Evolutionary conservation across 2,888 invertebrate genomes (phyloP).

Genomic region (Thymelicus acteon): DNA sequence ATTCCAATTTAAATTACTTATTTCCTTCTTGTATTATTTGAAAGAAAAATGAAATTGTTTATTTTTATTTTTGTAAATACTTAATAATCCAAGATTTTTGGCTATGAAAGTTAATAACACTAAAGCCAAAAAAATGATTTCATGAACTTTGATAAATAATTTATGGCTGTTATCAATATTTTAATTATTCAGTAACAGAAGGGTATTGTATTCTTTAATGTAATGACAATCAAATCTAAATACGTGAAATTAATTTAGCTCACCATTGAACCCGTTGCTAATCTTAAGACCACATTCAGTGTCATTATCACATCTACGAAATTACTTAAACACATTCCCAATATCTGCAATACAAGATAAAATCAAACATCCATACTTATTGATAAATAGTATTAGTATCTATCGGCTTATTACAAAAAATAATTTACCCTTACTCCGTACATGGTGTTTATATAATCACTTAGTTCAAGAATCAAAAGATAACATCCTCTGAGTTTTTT

Average conservation of each 20-base stretch:
- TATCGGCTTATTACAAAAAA: neutral
- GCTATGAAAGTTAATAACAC: too few relatives aligned
- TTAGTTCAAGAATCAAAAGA: conserved; percentile 21
- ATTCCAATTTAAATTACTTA: too few relatives aligned
- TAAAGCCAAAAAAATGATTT: too few relatives aligned
- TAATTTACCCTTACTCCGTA: conserved; percentile 23
- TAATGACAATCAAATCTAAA: neutral
- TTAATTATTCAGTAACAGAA: too few relatives aligned
- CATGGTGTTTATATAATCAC: conserved; percentile 19
- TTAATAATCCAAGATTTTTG: too few relatives aligned
- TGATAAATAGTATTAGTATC: neutral
- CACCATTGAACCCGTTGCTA: conserved; percentile 39
- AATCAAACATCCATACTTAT: neutral
- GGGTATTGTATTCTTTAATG: too few relatives aligned
- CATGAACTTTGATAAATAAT: too few relatives aligned
- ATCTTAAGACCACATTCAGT: conserved; percentile 5
- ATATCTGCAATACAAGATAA: conserved; percentile 7
- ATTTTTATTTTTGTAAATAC: too few relatives aligned
- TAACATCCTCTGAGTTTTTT: conserved; percentile 18
- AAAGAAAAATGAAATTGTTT: too few relatives aligned
- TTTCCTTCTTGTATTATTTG: too few relatives aligned
- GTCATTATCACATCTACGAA: neutral
- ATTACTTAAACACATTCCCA: neutral
- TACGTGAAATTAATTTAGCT: conserved; percentile 2
- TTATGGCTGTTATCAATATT: too few relatives aligned